These are phyloP conservation scores for Chloroceryle amazona DNA, from an alignment of 2,797 vertebrate genomes.

Conservation along the genomic window DNA sequence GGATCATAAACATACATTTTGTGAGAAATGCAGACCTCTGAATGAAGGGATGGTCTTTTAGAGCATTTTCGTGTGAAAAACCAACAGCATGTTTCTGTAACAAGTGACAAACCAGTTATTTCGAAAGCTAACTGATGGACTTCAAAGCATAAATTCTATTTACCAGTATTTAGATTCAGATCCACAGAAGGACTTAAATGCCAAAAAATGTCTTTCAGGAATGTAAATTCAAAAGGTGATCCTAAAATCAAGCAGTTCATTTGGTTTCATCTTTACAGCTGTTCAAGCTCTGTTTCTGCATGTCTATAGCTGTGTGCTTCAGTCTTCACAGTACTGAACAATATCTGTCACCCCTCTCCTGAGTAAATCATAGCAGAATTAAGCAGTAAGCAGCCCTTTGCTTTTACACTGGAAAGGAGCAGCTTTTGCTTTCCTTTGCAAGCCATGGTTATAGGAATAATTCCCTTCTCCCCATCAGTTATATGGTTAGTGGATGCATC, in stretches of 20 bases:
- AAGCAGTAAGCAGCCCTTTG: neutral
- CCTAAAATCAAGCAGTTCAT: neutral
- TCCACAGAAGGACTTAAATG: neutral
- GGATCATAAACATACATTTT: neutral
- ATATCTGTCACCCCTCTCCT: neutral
- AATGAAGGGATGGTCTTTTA: neutral
- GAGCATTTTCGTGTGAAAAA: conserved; percentile 6
- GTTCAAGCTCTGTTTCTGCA: neutral
- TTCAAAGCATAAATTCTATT: neutral
- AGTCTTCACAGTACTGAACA: neutral
- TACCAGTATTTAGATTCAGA: neutral
- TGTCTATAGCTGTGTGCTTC: neutral
- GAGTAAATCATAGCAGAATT: neutral
- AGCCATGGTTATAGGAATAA: neutral
- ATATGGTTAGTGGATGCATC: neutral
- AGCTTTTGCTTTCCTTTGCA: neutral
- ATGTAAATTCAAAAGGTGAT: neutral
- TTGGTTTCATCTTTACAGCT: neutral
- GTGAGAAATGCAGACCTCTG: neutral
- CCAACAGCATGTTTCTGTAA: neutral
- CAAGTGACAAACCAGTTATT: neutral
- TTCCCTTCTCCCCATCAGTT: neutral
- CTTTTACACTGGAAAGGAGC: neutral
- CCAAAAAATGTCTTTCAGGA: neutral
- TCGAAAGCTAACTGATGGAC: neutral